Evolutionary conservation across 2,888 invertebrate species (phyloP).

Genomic region (Lycophotia porphyrea): DNA sequence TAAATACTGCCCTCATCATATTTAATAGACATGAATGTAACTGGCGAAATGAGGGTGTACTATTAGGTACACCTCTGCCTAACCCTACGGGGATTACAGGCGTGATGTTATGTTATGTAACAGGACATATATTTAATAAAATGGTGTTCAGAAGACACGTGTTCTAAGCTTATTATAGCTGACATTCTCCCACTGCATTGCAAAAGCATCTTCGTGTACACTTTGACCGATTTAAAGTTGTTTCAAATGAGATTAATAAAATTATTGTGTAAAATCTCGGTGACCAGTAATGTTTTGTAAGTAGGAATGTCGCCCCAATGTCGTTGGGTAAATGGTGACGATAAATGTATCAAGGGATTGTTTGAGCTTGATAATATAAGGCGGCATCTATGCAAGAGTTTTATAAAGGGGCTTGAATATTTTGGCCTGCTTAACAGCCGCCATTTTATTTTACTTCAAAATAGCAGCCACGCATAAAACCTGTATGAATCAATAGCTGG

Average conservation of each 20-base stretch:
- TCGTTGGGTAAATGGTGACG: neutral
- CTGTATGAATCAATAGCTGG: neutral
- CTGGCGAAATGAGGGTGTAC: no score
- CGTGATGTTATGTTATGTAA: no score
- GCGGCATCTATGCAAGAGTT: conserved; percentile 22
- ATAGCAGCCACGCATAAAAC: neutral
- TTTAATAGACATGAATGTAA: neutral
- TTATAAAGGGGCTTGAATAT: neutral
- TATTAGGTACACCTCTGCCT: no score
- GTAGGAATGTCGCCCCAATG: conserved; percentile 9
- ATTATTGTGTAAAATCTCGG: neutral
- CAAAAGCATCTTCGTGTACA: conserved; percentile 7
- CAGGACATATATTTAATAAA: neutral
- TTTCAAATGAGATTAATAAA: neutral
- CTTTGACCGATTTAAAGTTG: neutral
- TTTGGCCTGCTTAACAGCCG: neutral
- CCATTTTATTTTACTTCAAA: neutral
- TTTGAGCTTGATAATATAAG: conserved; percentile 17
- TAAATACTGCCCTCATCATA: neutral
- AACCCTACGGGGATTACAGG: no score
- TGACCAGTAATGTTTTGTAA: neutral
- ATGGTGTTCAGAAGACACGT: neutral
- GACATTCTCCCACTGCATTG: neutral
- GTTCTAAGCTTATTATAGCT: neutral
- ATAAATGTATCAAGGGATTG: neutral